phyloP scores from a whole-genome alignment of 2,797 vertebrate species.

The Megaceryle alcyon region DNA sequence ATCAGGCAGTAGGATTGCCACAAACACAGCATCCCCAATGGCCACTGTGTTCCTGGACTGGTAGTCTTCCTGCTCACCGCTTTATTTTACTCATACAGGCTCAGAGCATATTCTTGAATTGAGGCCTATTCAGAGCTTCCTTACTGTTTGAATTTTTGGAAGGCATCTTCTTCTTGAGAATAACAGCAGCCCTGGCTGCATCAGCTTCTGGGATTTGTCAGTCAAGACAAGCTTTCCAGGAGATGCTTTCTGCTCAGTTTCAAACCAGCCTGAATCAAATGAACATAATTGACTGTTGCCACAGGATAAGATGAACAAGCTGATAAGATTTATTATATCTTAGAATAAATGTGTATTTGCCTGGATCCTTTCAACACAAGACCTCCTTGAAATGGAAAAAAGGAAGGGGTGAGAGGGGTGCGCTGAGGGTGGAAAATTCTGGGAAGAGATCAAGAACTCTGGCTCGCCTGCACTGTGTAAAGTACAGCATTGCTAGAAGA shows the following conservation, averaged over 20 bases:
- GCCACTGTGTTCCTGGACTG: fast-evolving
- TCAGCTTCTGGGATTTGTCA: slow-evolving; percentile 57
- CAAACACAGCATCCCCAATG: background rate
- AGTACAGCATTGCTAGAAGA: background rate
- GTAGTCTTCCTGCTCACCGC: background rate
- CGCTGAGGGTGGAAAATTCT: background rate
- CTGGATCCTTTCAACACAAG: background rate
- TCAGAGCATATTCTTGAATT: background rate
- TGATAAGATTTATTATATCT: slow-evolving; percentile 60
- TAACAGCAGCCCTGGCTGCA: background rate
- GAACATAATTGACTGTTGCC: slow-evolving; percentile 20
- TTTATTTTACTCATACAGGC: background rate
- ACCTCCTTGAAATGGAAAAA: slow-evolving; percentile 30
- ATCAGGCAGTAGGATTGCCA: background rate
- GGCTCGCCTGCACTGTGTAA: background rate
- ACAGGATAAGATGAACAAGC: slow-evolving; percentile 55
- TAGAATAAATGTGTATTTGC: slow-evolving; percentile 28
- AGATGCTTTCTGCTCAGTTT: slow-evolving; percentile 43
- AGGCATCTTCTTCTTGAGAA: background rate
- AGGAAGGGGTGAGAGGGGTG: background rate
- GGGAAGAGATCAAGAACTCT: background rate
- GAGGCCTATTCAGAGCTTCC: background rate
- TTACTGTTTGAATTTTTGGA: slow-evolving; percentile 42
- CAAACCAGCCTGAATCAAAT: slow-evolving; percentile 38
- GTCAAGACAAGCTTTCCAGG: slow-evolving; percentile 34